phyloP scores from a whole-genome alignment of 2,888 invertebrate species.

The Slavum lentiscoides region DNA sequence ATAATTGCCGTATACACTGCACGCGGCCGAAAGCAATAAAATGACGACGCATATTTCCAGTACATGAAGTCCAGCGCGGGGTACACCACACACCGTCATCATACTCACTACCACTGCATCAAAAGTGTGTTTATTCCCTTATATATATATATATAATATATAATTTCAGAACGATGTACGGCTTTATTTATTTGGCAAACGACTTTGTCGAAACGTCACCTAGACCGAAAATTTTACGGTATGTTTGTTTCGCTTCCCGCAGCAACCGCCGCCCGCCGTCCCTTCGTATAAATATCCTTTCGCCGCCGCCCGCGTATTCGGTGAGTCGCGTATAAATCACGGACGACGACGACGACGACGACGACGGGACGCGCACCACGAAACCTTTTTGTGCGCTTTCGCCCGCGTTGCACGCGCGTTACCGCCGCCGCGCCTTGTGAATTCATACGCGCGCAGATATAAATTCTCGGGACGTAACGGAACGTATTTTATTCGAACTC shows the following conservation, averaged over 20 bases:
- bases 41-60: constrained; percentile 29
- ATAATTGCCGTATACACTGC: background rate
- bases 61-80: constrained; percentile 14
- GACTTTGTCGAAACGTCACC: constrained; percentile 47
- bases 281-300: constrained; percentile 1
- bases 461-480: constrained; percentile 35
- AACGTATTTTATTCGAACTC: constrained; percentile 49
- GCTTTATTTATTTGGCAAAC: constrained; percentile 50
- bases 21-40: background rate
- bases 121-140: background rate
- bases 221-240: constrained; percentile 48
- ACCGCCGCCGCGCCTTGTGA: constrained; percentile 13
- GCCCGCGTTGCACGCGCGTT: constrained; percentile 3
- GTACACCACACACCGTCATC: background rate
- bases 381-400: constrained; percentile 42
- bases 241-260: constrained; percentile 33
- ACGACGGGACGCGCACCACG: background rate
- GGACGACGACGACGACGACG: too few relatives aligned
- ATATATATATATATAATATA: background rate
- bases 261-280: background rate
- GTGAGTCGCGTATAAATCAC: constrained; percentile 46
- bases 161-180: constrained; percentile 19
- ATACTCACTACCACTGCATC: background rate
- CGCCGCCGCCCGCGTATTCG: constrained; percentile 16
- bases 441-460: constrained; percentile 39